Evolutionary conservation across 2,797 vertebrate genomes (phyloP), one percentile per base, ranked within the genome.

Genomic region (Poecilia velifera): DNA sequence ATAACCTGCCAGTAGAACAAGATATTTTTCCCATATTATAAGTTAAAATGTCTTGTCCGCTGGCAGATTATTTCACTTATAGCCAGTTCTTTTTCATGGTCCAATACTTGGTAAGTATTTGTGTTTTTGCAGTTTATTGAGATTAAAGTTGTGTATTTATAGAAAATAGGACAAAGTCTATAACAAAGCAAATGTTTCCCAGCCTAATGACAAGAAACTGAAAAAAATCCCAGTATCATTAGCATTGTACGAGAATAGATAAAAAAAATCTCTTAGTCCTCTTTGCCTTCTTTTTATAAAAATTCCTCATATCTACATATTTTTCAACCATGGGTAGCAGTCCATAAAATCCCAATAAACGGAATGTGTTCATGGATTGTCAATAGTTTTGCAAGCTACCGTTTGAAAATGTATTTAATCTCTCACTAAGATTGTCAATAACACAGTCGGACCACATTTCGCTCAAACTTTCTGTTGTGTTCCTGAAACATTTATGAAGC

Each of bases 401-500:
- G 34, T 39, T 20, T 66, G 62, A 22, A 66, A 1, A 66, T 39
- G 0, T 22, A 39, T 66, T 66, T 66, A 3, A 39, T 66, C 34
- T 36, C 18, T 66, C 34, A 66, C 16, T 9, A 39, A 39, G 3
- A 22, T 66, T 39, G 16, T 41, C 12, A 41, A 13, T 3, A 57
- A 13, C 9, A 13, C 22, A 43, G 20, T 73, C 72, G 45, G 74
- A 74, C 80, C 49, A 72, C 73, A 66, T 86, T 87, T 84, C n/a
- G 71, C 82, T 82, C 75, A 73, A 82, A 75, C 76, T 62, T 81
- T 55, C 59, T 80, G 80, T 76, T 28, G 41, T 64, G 64, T 68
- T 82, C 53, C 76, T 68, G 22, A 64, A 20, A 59, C 57, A 76
- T 74, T 75, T 89, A 79, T 79, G 78, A 57, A 80, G 72, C 74